These are phyloP conservation scores for Dicranocentrus wangi DNA, from an alignment of 2,888 invertebrate genomes.

Conservation along the genomic window DNA sequence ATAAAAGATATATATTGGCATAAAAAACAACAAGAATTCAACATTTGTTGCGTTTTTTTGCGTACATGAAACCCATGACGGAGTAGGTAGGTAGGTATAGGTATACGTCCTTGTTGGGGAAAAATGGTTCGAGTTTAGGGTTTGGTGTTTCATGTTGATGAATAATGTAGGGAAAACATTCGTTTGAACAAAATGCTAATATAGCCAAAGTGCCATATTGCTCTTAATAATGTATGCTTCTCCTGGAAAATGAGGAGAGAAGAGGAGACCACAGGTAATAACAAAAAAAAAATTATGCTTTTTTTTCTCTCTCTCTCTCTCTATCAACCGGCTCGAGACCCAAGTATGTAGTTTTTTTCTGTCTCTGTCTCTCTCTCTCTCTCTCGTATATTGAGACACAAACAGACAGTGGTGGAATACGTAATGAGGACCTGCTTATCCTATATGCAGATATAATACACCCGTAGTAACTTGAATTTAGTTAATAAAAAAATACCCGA, in stretches of 20 bases:
- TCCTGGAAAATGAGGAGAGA: conserved; percentile 55
- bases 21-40: not conserved
- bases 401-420: conserved; percentile 7
- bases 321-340: too few relatives aligned
- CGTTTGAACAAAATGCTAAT: conserved; percentile 59
- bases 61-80: not conserved
- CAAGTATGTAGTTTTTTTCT: too few relatives aligned
- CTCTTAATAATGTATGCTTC: conserved; percentile 56
- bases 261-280: conserved; percentile 48
- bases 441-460: too few relatives aligned
- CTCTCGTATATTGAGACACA: too few relatives aligned
- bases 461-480: too few relatives aligned
- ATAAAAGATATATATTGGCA: not conserved
- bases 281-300: conserved; percentile 20
- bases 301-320: too few relatives aligned
- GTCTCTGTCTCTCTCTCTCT: too few relatives aligned
- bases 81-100: too few relatives aligned
- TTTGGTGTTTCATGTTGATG: conserved; percentile 54
- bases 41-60: not conserved
- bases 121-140: too few relatives aligned
- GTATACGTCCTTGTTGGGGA: too few relatives aligned
- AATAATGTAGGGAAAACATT: conserved; percentile 61
- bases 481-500: too few relatives aligned
- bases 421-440: conserved; percentile 43
- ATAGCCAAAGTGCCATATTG: conserved; percentile 57